phyloP scores from a whole-genome alignment of 2,797 vertebrate species.

The Natrix natrix region DNA sequence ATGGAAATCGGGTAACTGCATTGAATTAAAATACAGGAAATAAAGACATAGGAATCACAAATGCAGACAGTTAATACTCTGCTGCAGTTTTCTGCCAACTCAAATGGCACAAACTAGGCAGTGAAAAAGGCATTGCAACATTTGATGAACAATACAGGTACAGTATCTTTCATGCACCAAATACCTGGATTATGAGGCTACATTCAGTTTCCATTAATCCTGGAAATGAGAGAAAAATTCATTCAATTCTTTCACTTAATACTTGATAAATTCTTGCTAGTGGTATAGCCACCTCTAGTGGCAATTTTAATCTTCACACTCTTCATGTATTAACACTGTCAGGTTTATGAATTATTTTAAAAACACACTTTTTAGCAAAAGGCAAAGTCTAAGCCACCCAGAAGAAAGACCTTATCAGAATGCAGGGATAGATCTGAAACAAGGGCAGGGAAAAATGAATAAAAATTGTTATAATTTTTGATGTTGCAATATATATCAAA shows the following conservation, averaged over 20 bases:
- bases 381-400: not conserved
- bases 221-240: not conserved
- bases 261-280: constrained; percentile 5
- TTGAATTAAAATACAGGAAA: not conserved
- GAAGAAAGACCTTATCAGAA: not conserved
- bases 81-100: not conserved
- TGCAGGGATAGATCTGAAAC: not conserved
- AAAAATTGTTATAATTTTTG: not conserved
- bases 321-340: not conserved
- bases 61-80: not conserved
- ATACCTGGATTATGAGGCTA: not conserved
- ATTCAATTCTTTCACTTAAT: not conserved
- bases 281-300: constrained; percentile 10
- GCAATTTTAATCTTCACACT: not conserved
- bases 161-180: not conserved
- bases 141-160: not conserved
- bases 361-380: not conserved
- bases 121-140: not conserved
- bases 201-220: not conserved
- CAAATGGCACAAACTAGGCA: not conserved
- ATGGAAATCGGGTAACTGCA: not conserved
- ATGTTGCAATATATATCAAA: not conserved
- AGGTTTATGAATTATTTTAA: not conserved
- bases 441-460: not conserved
- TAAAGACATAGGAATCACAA: not conserved